These are phyloP conservation scores for Athetis lepigone DNA, from an alignment of 2,888 invertebrate genomes.

Conservation along the genomic window DNA sequence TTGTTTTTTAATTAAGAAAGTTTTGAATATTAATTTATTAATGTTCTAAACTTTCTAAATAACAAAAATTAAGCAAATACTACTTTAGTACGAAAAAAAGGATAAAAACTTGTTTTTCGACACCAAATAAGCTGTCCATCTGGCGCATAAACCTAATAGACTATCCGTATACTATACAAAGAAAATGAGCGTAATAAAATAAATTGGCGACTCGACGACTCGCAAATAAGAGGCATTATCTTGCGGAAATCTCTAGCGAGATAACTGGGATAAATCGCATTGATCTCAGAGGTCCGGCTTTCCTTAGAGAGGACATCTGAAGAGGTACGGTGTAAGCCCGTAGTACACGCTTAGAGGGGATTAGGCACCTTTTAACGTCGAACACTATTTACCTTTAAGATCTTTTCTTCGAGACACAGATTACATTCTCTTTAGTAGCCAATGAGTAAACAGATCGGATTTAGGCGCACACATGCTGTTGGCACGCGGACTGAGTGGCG, in stretches of 20 bases:
- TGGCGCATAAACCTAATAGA: constrained; percentile 36
- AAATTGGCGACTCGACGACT: constrained; percentile 68
- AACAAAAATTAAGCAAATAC: neutral
- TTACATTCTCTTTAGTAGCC: constrained; percentile 74
- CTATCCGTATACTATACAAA: constrained; percentile 47
- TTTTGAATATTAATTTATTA: neutral
- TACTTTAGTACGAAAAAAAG: neutral
- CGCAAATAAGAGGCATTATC: constrained; percentile 77
- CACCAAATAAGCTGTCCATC: neutral
- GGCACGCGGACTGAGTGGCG: constrained; percentile 36
- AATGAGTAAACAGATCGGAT: constrained; percentile 70
- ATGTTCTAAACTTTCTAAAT: too few species aligned
- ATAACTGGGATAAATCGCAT: constrained; percentile 80
- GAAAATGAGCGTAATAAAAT: constrained; percentile 64
- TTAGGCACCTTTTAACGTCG: constrained; percentile 87
- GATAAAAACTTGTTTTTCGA: neutral
- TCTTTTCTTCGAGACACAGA: constrained; percentile 73
- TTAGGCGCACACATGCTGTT: constrained; percentile 52
- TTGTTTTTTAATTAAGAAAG: neutral
- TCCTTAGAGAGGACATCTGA: constrained; percentile 82
- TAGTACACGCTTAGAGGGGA: constrained; percentile 83
- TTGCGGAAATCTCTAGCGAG: constrained; percentile 71
- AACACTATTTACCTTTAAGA: constrained; percentile 82
- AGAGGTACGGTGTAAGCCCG: constrained; percentile 81
- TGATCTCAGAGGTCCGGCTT: constrained; percentile 81